Percentiles rank a stretch among this genome's conserved stretches.
Conservation (phyloP, 2,113 vertebrate species). For the Nipponia nippon region DNA sequence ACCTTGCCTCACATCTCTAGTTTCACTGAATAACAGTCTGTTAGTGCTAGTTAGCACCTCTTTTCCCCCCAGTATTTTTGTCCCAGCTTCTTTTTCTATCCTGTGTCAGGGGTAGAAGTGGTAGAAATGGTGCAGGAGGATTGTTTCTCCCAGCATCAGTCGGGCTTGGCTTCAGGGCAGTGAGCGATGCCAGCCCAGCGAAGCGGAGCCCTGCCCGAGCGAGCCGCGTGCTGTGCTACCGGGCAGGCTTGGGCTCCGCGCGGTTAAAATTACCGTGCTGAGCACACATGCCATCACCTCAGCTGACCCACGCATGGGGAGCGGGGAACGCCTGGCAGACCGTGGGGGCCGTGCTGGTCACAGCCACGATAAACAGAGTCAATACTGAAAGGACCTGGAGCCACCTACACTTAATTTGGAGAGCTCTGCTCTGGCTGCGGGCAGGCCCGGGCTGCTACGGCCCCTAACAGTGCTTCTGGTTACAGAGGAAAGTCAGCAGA, state of each 20-base stretch:
- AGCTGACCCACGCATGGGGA: background rate
- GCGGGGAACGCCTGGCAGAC: background rate
- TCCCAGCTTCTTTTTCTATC: background rate
- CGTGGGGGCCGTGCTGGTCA: background rate
- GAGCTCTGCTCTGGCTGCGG: background rate
- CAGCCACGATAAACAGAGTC: background rate
- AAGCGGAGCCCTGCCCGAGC: background rate
- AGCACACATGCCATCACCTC: background rate
- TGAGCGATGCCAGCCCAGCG: background rate
- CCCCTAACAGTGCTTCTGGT: background rate
- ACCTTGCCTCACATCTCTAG: background rate
- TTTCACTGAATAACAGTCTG: background rate
- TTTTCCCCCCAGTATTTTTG: fast-evolving
- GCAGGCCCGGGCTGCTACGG: background rate
- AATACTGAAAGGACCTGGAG: background rate
- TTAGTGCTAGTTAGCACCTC: background rate
- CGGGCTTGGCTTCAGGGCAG: background rate
- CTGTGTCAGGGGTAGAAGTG: background rate
- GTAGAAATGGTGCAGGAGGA: background rate
- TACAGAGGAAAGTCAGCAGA: background rate
- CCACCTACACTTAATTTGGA: background rate
- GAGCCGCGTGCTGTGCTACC: background rate
- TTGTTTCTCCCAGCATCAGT: background rate
- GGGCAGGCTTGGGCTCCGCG: background rate
- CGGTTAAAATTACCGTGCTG: background rate